Base-by-base conservation (phyloP, 1,140 invertebrate species). In the Pogonomyrmex californicus region DNA sequence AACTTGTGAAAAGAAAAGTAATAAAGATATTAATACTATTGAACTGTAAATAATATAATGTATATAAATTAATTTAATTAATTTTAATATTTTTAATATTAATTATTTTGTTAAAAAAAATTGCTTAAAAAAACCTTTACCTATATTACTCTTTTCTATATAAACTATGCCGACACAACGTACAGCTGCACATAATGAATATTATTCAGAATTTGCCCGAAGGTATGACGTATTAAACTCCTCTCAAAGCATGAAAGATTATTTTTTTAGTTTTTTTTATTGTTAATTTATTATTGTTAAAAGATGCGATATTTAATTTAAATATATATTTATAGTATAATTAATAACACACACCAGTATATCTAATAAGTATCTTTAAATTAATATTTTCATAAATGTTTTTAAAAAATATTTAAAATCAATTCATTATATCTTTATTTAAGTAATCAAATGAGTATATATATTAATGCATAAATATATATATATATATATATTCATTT, bases 211-310 rank as follows among this genome's bases (percentile, higher is more conserved):
- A 38, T 0, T 41, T 51, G 60, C 44, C 47, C 49, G 49, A 68
- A 81, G 49, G 49, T 54, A 47, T 41, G 14, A 44, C 62, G 4
- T 70, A 70, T 70, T 81, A 56, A 81, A 81, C 70, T 70, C 23
- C 6, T 17, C 17, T 41, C 44, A 30, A n/a, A 70, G 23, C 23
- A 33, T 70, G 44, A 10, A 49, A 49, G 49, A 14, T 70, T 44
- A n/a, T 23, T 9, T 41, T 66, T 66, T 44, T 1, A 23, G 0
- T 66, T 33, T 14, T 14, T 49, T 49, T 17, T 44, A 23, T 23
- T 23, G 23, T 23, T 10, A 9, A 9, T 2, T 70, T 33, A 68
- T 65, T 65, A 6, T 38, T 68, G 0, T 12, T 68, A 68, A 30
- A 30, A 30, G 4, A 68, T 12, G 9, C 1, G 23, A 14, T 30